Evolutionary conservation across 2,888 invertebrate genomes (phyloP), one percentile per base, ranked within the genome.

Genomic region (Caenorhabditis sp.): DNA sequence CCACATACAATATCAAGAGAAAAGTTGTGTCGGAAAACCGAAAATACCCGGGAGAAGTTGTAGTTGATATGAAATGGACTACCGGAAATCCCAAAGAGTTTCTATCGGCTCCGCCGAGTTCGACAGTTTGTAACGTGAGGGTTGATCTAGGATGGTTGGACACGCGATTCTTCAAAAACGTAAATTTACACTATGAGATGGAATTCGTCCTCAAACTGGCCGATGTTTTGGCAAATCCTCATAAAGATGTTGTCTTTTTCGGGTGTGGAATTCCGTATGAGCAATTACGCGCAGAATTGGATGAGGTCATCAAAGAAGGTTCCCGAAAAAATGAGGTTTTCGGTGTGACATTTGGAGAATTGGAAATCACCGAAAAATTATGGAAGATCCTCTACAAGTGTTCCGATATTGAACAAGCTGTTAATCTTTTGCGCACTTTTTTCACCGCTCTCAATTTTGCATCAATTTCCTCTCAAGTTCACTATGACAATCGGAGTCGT

Each of bases 291-390:
- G 54, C 64, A 24, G 62, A 66, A 23, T 65, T 73, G 69, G 54
- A 69, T 14, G 62, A 58, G 12, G 31, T 73, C 1, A 58, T 73
- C 19, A 59, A 66, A 36, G 12, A 19, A 26, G 26, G 55, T 55
- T 51, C n/a, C 6, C 6, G 55, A 55, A 26, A 17, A 26, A n/a
- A 55, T 10, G 26, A 24, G 21, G 53, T 53, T 53, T 53, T 53
- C 8, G 21, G 21, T 8, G 24, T 55, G 10, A 26, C 26, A 19
- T 3, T 36, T 36, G 14, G 58, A 36, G 26, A 55, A 12, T 26
- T 55, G 6, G 71, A 77, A 60, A 62, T 77, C 31, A 74, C 74
- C 23, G 64, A 71, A 24, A 74, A 75, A 43, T 64, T 77, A 1
- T 72, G 72, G 72, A 61, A 68, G 26, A 64, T 72, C n/a, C 57